Evolutionary conservation across 2,888 invertebrate genomes (phyloP).

Genomic region (Andricus quercusramuli): DNA sequence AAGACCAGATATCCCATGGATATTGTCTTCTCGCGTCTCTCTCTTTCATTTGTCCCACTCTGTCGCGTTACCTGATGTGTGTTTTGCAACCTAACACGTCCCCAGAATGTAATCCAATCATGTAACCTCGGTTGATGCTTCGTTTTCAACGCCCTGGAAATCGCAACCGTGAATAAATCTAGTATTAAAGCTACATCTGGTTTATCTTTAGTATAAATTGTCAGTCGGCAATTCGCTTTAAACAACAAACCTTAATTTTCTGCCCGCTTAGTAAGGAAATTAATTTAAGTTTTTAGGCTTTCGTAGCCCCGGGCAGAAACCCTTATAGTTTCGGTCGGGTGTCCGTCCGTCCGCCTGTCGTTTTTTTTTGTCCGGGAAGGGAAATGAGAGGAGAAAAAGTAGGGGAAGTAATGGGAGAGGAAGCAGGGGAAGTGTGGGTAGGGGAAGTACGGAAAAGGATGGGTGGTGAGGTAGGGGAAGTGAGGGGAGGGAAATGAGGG

Average conservation of each 20-base stretch:
- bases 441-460: too few relatives aligned
- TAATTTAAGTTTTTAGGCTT: too few relatives aligned
- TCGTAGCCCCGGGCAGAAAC: too few relatives aligned
- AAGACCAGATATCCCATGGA: constrained; percentile 5
- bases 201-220: neutral
- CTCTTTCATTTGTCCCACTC: neutral
- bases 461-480: too few relatives aligned
- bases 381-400: too few relatives aligned
- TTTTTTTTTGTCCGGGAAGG: too few relatives aligned
- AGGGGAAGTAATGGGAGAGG: too few relatives aligned
- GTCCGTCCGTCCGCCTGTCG: too few relatives aligned
- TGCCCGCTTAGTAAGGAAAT: neutral
- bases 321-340: too few relatives aligned
- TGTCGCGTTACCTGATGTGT: constrained; percentile 4
- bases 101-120: constrained; percentile 51
- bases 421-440: too few relatives aligned
- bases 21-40: constrained; percentile 1
- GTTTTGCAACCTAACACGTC: constrained; percentile 49
- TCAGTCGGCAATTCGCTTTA: constrained; percentile 4
- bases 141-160: constrained; percentile 44
- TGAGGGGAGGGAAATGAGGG: too few relatives aligned
- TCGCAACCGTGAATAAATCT: constrained; percentile 44
- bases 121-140: constrained; percentile 46
- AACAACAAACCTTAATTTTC: neutral
- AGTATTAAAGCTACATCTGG: constrained; percentile 32